phyloP scores from a whole-genome alignment of 2,888 invertebrate species.

The Melanophora roralis region DNA sequence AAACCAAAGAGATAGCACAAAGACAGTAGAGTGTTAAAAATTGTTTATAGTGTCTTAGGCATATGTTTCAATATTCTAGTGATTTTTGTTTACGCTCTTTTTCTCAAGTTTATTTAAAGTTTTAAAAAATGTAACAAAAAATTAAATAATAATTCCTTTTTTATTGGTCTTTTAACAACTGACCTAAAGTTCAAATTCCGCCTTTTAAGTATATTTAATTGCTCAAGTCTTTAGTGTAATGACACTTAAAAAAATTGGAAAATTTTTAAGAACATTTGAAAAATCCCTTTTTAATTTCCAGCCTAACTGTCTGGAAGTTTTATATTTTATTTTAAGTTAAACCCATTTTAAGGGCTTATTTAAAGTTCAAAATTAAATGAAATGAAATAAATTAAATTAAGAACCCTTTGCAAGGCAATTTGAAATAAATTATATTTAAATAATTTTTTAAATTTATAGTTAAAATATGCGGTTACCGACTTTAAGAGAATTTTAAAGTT shows the following conservation, averaged over 20 bases:
- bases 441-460: no score
- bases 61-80: slow-evolving; percentile 16
- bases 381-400: no score
- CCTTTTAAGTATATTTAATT: not conserved
- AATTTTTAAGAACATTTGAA: not conserved
- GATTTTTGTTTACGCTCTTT: not conserved
- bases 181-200: not conserved
- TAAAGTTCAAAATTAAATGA: no score
- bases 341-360: no score
- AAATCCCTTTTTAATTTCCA: not conserved
- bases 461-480: no score
- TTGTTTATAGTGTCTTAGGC: slow-evolving; percentile 28
- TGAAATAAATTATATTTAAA: no score
- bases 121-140: not conserved
- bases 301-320: no score
- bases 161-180: not conserved
- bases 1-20: not conserved
- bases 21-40: slow-evolving; percentile 24
- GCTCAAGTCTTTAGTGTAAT: not conserved
- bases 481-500: no score
- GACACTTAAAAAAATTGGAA: no score
- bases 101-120: not conserved
- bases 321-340: no score
- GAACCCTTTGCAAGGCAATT: no score
- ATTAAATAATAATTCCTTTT: slow-evolving; percentile 4